Percentiles rank a stretch among this genome's conserved stretches.
These are phyloP conservation scores for Yponomeuta malinellus DNA, from an alignment of 2,888 invertebrate genomes.

Conservation along the genomic window DNA sequence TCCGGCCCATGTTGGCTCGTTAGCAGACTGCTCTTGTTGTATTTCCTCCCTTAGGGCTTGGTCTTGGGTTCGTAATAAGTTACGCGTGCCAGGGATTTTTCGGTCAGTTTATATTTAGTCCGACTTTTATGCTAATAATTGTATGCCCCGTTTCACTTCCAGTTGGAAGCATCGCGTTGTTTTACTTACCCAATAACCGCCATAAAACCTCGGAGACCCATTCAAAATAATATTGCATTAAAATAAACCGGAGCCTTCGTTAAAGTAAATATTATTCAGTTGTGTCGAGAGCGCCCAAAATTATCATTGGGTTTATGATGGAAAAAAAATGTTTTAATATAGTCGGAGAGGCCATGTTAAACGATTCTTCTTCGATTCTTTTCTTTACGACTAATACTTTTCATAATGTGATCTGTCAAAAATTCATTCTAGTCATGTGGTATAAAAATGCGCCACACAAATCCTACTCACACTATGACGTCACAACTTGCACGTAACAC, in stretches of 20 bases:
- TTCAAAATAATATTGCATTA: not conserved
- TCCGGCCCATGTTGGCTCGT: conserved; percentile 9
- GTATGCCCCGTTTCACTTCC: not conserved
- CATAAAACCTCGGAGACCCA: not conserved
- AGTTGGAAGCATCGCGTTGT: not conserved
- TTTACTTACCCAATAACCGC: not conserved
- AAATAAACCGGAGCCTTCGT: not conserved
- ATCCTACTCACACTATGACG: too few relatives aligned
- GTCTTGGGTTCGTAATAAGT: conserved; percentile 1
- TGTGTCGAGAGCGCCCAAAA: conserved; percentile 19
- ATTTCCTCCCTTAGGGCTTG: not conserved
- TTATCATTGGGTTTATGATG: conserved; percentile 24
- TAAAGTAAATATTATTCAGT: conserved; percentile 25
- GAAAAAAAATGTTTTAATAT: too few relatives aligned
- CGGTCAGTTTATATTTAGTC: not conserved
- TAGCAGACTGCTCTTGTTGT: not conserved
- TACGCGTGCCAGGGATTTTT: not conserved
- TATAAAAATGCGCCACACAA: too few relatives aligned
- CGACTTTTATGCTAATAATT: not conserved
- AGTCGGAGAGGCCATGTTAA: too few relatives aligned
- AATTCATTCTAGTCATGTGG: too few relatives aligned
- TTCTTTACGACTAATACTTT: too few relatives aligned
- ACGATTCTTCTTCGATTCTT: too few relatives aligned
- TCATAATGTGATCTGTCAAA: too few relatives aligned
- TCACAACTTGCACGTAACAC: too few relatives aligned